Evolutionary conservation across 2,888 invertebrate genomes (phyloP).

Genomic region (Drosophila nr. perissopoda): DNA sequence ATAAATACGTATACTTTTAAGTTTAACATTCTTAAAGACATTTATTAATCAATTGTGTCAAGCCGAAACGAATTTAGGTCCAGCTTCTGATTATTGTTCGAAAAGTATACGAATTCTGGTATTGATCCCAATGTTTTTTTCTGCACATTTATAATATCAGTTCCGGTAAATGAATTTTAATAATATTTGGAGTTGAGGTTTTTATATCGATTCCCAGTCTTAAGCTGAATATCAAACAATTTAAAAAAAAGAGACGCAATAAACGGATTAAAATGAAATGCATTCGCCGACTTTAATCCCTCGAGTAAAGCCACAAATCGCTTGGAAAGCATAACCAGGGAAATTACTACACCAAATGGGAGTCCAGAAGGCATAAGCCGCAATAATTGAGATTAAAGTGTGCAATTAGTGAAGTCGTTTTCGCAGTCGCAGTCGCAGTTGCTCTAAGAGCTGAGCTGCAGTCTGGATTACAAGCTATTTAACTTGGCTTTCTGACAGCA

Average conservation of each 20-base stretch:
- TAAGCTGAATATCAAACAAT: not conserved
- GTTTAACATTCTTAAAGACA: not conserved
- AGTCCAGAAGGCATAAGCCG: constrained; percentile 55
- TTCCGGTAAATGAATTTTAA: not conserved
- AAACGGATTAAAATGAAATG: constrained; percentile 28
- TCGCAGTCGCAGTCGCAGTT: constrained; percentile 39
- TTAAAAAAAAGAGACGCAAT: not conserved
- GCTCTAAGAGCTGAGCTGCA: constrained; percentile 25
- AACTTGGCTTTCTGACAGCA: constrained; percentile 37
- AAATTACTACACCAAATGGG: constrained; percentile 10
- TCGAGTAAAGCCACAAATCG: constrained; percentile 10
- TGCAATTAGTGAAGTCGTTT: constrained; percentile 66
- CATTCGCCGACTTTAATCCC: constrained; percentile 26
- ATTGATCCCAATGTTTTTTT: not conserved
- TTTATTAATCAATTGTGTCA: not conserved
- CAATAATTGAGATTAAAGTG: constrained; percentile 77
- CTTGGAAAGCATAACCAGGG: constrained; percentile 7
- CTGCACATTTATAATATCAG: not conserved
- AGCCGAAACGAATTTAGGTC: not conserved
- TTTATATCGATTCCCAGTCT: not conserved
- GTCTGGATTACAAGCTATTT: constrained; percentile 68
- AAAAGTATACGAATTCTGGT: not conserved
- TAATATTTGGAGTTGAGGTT: not conserved
- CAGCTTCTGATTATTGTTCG: not conserved
- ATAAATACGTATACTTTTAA: too few species aligned